Evolutionary conservation across 2,113 vertebrate species (phyloP).

Genomic region (Meleagris gallopavo): DNA sequence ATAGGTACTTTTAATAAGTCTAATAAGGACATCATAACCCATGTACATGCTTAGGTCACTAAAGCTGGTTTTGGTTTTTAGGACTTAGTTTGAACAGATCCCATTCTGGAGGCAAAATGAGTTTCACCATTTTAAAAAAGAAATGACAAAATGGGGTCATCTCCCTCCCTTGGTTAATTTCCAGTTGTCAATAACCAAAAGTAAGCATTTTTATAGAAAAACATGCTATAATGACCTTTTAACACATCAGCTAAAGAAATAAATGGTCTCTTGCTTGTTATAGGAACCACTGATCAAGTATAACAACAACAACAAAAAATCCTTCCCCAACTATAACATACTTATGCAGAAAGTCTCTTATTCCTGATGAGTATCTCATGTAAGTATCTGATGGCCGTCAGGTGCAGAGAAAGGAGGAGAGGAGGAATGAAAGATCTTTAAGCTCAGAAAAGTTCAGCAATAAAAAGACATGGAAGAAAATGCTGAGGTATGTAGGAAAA

Average conservation of each 20-base stretch:
- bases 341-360: background rate
- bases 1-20: background rate
- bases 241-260: background rate
- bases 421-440: background rate
- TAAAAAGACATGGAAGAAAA: conserved; percentile 18
- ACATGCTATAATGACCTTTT: background rate
- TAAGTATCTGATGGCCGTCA: background rate
- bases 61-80: background rate
- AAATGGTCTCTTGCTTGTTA: background rate
- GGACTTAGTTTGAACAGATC: background rate
- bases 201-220: background rate
- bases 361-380: background rate
- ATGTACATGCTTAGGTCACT: background rate
- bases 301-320: background rate
- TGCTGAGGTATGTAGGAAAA: background rate
- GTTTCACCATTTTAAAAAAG: background rate
- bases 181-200: background rate
- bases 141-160: background rate
- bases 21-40: background rate
- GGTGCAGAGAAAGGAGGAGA: background rate
- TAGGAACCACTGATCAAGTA: background rate
- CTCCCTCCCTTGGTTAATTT: background rate
- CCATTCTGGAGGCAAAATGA: background rate
- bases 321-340: background rate
- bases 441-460: background rate